These are phyloP conservation scores for Uromys caudimaculatus DNA, from an alignment of 2,797 vertebrate species.

Conservation along the genomic window DNA sequence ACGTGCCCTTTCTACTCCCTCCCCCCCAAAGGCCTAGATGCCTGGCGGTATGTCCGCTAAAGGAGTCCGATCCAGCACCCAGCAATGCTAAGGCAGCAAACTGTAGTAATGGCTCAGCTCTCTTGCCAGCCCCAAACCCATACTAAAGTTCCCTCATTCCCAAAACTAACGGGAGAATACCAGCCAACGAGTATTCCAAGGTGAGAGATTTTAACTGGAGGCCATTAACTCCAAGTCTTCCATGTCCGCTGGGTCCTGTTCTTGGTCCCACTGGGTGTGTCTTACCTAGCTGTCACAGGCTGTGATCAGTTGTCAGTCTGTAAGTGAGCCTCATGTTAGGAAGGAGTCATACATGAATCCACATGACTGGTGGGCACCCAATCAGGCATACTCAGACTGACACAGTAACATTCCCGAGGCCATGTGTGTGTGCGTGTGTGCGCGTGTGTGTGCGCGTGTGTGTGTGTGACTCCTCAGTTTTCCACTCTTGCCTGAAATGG, in stretches of 20 bases:
- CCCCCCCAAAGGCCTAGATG: not conserved
- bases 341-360: not conserved
- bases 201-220: not conserved
- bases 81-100: not conserved
- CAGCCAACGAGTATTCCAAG: not conserved
- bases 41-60: not conserved
- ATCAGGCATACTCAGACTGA: not conserved
- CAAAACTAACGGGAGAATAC: not conserved
- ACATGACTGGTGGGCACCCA: not conserved
- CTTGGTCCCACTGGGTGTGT: not conserved
- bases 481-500: not conserved
- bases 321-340: not conserved
- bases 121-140: not conserved
- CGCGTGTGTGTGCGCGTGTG: not conserved
- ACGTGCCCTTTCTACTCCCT: not conserved
- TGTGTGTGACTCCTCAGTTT: not conserved
- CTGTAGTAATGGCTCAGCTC: not conserved
- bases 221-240: constrained; percentile 39
- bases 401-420: not conserved
- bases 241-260: not conserved
- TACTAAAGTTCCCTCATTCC: not conserved
- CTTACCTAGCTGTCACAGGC: not conserved
- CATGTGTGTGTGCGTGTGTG: too few relatives aligned
- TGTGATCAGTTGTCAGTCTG: not conserved
- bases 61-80: not conserved